These are phyloP conservation scores for Sanderia malayensis DNA, from an alignment of 30 jellyfish, hydroid and myxozoan genomes.

Conservation along the genomic window DNA sequence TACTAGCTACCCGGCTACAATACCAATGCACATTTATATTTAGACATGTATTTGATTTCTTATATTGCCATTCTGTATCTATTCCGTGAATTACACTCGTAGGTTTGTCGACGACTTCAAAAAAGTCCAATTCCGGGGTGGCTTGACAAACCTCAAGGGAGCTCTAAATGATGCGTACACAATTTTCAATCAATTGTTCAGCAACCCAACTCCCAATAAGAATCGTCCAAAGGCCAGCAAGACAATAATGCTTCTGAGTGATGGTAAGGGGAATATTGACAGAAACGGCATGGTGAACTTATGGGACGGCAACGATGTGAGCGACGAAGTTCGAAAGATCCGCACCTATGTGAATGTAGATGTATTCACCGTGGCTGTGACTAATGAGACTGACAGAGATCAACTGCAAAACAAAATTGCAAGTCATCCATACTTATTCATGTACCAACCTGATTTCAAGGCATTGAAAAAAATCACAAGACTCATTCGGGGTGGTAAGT, in stretches of 20 bases:
- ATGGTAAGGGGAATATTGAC: conserved; percentile 75
- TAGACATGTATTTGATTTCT: too few relatives aligned
- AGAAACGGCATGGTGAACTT: conserved; percentile 34
- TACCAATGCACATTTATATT: too few relatives aligned
- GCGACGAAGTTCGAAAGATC: conserved; percentile 39
- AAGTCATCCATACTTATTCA: conserved; percentile 29
- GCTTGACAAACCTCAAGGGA: conserved; percentile 73
- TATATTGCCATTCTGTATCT: too few relatives aligned
- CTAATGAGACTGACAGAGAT: conserved; percentile 37
- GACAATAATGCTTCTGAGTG: conserved; percentile 81
- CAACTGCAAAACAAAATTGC: conserved; percentile 47
- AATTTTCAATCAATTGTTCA: conserved; percentile 56
- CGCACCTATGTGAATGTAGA: conserved; percentile 14
- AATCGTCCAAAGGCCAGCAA: conserved; percentile 69
- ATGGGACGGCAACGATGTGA: conserved; percentile 32
- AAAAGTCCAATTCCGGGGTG: conserved; percentile 51
- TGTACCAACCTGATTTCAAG: conserved; percentile 23
- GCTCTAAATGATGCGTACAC: conserved; percentile 76
- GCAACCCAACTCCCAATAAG: conserved; percentile 41
- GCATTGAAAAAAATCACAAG: conserved; percentile 47
- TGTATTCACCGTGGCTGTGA: conserved; percentile 60
- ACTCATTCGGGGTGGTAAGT: conserved; percentile 79
- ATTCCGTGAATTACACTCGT: too few relatives aligned
- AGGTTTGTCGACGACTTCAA: conserved; percentile 68
- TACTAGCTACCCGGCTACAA: too few relatives aligned